These are phyloP conservation scores for Myotis myotis DNA, from an alignment of 2,797 vertebrate species.

Conservation along the genomic window DNA sequence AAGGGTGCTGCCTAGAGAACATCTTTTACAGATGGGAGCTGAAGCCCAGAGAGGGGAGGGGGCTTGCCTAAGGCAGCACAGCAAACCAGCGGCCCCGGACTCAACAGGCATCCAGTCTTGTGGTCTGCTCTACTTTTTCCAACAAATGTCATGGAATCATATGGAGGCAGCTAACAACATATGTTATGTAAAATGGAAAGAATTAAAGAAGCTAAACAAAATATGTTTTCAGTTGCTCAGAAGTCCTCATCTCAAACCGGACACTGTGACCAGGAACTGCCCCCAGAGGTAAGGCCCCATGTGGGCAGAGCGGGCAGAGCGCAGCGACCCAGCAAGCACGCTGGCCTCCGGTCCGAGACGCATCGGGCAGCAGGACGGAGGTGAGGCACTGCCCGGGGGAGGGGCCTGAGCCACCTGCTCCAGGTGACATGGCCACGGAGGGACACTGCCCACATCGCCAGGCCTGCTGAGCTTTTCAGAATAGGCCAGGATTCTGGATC, in stretches of 20 bases:
- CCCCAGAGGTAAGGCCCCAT: not conserved
- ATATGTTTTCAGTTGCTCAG: not conserved
- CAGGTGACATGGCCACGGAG: not conserved
- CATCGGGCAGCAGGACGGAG: accelerated
- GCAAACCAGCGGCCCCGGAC: not conserved
- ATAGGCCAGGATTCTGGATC: not conserved
- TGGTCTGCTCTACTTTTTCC: not conserved
- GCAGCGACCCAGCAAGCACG: no score
- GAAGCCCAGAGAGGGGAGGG: not conserved
- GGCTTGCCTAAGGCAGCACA: not conserved
- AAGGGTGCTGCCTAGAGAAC: no score
- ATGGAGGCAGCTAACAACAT: not conserved
- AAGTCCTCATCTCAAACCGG: not conserved
- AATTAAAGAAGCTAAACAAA: not conserved
- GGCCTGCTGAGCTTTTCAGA: not conserved
- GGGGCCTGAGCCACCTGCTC: accelerated
- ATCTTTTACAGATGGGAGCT: not conserved
- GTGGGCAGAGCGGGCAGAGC: not conserved
- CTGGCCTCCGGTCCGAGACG: not conserved
- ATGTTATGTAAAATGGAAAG: not conserved
- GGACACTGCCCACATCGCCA: accelerated
- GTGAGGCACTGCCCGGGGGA: not conserved
- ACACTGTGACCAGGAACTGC: not conserved
- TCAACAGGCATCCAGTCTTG: not conserved
- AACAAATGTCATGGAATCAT: not conserved